phyloP scores from a whole-genome alignment of 2,888 invertebrate species.

The Dynastes hyllus region DNA sequence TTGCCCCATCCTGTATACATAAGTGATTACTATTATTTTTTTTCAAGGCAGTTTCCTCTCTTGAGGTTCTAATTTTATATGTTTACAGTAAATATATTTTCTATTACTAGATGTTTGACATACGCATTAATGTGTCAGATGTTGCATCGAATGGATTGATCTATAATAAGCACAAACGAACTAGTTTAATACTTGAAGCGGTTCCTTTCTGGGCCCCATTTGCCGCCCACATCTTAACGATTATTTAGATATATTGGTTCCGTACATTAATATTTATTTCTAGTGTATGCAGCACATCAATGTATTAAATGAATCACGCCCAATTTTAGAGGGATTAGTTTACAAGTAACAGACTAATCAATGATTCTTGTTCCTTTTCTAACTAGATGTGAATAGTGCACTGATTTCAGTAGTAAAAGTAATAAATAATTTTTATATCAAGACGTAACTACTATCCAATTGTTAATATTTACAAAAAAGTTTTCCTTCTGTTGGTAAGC shows the following conservation, averaged over 20 bases:
- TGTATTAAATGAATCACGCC: neutral
- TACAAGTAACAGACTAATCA: too few species aligned
- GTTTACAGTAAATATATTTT: slow-evolving; percentile 3
- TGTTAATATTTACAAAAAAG: too few species aligned
- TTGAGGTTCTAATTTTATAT: slow-evolving; percentile 39
- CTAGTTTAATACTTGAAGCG: slow-evolving; percentile 57
- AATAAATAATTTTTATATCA: too few species aligned
- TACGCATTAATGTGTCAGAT: slow-evolving; percentile 41
- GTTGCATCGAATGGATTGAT: slow-evolving; percentile 40
- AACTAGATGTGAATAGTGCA: neutral
- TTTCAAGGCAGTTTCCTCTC: neutral
- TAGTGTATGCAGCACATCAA: neutral
- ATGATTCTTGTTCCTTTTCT: too few species aligned
- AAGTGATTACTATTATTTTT: neutral
- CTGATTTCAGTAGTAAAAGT: neutral
- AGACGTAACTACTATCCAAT: too few species aligned
- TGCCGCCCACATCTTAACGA: slow-evolving; percentile 30
- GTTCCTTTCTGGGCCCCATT: slow-evolving; percentile 55
- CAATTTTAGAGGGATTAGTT: neutral
- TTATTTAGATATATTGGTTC: slow-evolving; percentile 14
- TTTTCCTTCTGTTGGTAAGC: too few species aligned
- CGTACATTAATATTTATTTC: slow-evolving; percentile 7
- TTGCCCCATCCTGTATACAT: too few species aligned
- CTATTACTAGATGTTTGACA: slow-evolving; percentile 21
- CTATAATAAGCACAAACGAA: slow-evolving; percentile 53